These are phyloP conservation scores for Grallaria varia DNA, from an alignment of 2,113 vertebrate species.

Conservation along the genomic window DNA sequence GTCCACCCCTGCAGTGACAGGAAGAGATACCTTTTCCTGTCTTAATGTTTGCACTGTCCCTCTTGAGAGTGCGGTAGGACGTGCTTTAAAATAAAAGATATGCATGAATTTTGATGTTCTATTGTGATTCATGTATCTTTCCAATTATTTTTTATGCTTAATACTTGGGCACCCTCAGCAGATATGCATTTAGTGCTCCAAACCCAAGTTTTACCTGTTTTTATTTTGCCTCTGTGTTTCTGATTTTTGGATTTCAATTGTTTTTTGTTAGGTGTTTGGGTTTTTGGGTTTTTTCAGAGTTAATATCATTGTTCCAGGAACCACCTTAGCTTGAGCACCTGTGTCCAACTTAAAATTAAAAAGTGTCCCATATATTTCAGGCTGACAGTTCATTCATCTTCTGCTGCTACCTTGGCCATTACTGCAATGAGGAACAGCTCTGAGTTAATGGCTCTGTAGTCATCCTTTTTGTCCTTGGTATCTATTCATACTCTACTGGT, in stretches of 20 bases:
- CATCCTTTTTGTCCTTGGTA: constrained; percentile 54
- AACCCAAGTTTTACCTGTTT: not conserved
- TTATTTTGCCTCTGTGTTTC: not conserved
- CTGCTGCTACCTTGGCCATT: not conserved
- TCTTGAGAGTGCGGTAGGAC: accelerated
- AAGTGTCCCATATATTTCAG: constrained; percentile 29
- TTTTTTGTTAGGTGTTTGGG: too few species aligned
- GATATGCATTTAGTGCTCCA: not conserved
- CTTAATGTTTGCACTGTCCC: not conserved
- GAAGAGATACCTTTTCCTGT: not conserved
- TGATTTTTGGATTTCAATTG: not conserved
- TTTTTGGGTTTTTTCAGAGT: accelerated
- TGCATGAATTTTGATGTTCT: not conserved
- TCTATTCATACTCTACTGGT: constrained; percentile 16
- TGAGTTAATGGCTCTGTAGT: constrained; percentile 31
- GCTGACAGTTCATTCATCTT: constrained; percentile 47
- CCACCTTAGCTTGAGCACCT: not conserved
- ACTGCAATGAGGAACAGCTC: not conserved
- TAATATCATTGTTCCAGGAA: not conserved
- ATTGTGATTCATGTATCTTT: not conserved
- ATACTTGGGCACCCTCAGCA: not conserved
- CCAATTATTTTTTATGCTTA: not conserved
- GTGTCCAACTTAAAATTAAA: constrained; percentile 37
- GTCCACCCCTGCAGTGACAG: accelerated
- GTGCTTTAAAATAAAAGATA: not conserved